Base-by-base conservation (phyloP, 2,797 vertebrate species). In the Brachymystax lenok region DNA sequence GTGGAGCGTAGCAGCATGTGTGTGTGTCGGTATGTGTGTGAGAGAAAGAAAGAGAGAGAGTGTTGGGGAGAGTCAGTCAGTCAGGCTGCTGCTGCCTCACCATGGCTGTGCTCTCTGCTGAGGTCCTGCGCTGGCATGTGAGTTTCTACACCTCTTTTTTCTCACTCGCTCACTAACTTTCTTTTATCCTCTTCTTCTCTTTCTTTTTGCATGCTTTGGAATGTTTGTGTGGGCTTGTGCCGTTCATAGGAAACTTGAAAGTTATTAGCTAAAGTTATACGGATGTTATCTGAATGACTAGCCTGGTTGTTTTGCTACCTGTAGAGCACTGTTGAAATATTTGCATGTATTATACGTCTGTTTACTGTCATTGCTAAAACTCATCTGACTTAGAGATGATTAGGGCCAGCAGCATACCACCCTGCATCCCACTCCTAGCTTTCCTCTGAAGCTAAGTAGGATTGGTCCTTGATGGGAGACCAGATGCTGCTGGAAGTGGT, bases 91-190 rank as follows among this genome's bases (percentile, higher is more conserved):
- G 87, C 88, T 91, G 86, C 89, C 85, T 87, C 86, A 90, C 87
- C 89, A 95, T 95, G 94, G 94, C 94, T 91, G 94, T 94, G 85
- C 94, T 95, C 83, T 95, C 94, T 87, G 90, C 93, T 84, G 94
- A 95, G 14, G 92, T 90, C 80, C 87, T 95, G 56, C 87, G 88
- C 86, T 95, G 94, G 94, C 94, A 95, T 89, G 94, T 95, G 89
- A 95, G 94, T 95, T 79, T 75, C 24, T 71, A 7, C 30, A 28
- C 8, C 16, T 3, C 12, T 21, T 59, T 8, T 50, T 61, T 19
- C 21, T 64, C 21, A 10, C 24, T 76, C 30, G 35, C 17, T 56
- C 21, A 0, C 13, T 68, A 17, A 3, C 16, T 27, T 33, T 75
- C 66, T 71, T 70, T 74, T 30, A 35, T 0, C 77, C 16, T 77